phyloP scores from a whole-genome alignment of 2,797 vertebrate species.

The Percopsis omiscomaycus region DNA sequence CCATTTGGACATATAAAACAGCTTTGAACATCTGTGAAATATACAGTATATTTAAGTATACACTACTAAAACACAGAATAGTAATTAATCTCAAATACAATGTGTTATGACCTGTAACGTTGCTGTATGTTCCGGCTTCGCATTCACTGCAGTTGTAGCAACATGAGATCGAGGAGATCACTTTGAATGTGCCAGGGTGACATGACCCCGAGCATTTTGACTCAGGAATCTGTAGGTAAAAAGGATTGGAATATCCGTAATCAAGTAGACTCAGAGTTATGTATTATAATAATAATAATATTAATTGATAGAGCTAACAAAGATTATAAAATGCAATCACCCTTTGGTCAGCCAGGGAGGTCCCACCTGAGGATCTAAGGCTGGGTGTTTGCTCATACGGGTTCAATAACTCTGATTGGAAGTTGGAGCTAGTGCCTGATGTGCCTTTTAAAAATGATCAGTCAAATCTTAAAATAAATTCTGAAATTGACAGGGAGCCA shows the following conservation, averaged over 20 bases:
- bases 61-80: neutral
- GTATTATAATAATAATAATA: neutral
- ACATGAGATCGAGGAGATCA: slow-evolving; percentile 48
- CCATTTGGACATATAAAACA: slow-evolving; percentile 48
- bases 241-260: neutral
- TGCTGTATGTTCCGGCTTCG: slow-evolving; percentile 57
- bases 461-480: too few relatives aligned
- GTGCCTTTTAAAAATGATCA: too few relatives aligned
- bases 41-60: neutral
- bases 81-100: neutral
- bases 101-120: slow-evolving; percentile 47
- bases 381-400: too few relatives aligned
- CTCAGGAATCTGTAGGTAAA: slow-evolving; percentile 38
- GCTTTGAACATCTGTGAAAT: slow-evolving; percentile 44
- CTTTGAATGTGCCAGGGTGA: slow-evolving; percentile 52
- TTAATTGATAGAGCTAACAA: too few relatives aligned
- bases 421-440: too few relatives aligned
- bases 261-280: too few relatives aligned
- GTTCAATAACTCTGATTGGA: too few relatives aligned
- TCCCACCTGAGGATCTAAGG: too few relatives aligned
- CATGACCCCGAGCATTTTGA: slow-evolving; percentile 61
- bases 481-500: too few relatives aligned
- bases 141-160: slow-evolving; percentile 59
- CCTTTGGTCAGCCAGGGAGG: too few relatives aligned
- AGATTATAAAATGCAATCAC: too few relatives aligned